These are phyloP conservation scores for Pandion haliaetus DNA, from an alignment of 2,113 vertebrate species.

Conservation along the genomic window DNA sequence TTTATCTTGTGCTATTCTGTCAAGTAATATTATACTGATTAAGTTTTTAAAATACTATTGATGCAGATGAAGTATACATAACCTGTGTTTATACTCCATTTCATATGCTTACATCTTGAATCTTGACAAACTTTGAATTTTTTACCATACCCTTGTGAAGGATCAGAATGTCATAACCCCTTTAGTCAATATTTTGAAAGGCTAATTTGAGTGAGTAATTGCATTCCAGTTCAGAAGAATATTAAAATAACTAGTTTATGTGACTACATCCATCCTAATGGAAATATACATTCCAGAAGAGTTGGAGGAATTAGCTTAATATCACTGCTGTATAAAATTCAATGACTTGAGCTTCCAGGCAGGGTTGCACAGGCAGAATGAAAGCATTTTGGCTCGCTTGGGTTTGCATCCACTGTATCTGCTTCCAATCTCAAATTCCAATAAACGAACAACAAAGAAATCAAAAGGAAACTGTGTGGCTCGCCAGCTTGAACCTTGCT, in stretches of 20 bases:
- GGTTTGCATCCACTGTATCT: conserved; percentile 49
- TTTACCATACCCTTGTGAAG: conserved; percentile 29
- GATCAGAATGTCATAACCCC: conserved; percentile 41
- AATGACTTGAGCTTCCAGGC: conserved; percentile 47
- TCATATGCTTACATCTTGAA: conserved; percentile 9
- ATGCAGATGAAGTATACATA: conserved; percentile 49
- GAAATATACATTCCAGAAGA: conserved; percentile 54
- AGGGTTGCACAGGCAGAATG: conserved; percentile 26
- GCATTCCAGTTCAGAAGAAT: conserved; percentile 53
- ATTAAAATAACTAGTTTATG: conserved; percentile 50
- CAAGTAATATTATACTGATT: conserved; percentile 62
- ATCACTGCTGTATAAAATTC: conserved; percentile 33
- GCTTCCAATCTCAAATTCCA: conserved; percentile 64
- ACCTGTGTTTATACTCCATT: conserved; percentile 53
- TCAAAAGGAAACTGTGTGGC: conserved; percentile 54
- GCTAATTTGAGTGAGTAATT: conserved; percentile 59
- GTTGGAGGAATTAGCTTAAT: conserved; percentile 51
- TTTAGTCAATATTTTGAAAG: conserved; percentile 59
- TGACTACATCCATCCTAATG: conserved; percentile 47
- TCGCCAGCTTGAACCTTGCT: conserved; percentile 65
- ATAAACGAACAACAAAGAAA: conserved; percentile 62
- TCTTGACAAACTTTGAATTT: conserved; percentile 31
- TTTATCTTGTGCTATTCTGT: conserved; percentile 49
- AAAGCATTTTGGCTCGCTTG: conserved; percentile 47
- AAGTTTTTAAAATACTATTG: conserved; percentile 46